phyloP scores from a whole-genome alignment of 2,113 vertebrate genomes.

The Steatornis caripensis region DNA sequence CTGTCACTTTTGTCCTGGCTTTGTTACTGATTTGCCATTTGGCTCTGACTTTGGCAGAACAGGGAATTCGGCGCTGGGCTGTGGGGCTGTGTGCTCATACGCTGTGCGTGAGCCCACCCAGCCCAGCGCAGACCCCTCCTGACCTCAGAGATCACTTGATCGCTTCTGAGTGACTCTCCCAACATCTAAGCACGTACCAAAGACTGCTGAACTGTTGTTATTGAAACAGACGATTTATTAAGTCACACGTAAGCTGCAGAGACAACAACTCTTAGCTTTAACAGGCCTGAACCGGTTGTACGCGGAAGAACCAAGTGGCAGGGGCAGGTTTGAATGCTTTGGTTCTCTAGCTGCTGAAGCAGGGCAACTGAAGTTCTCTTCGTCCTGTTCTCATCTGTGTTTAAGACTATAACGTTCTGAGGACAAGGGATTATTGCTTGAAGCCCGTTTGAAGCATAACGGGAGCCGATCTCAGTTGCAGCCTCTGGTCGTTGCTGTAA shows the following conservation, averaged over 20 bases:
- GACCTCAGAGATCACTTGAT: fast-evolving
- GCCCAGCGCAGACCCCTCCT: neutral
- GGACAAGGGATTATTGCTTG: neutral
- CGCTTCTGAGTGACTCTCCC: neutral
- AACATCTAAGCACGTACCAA: fast-evolving
- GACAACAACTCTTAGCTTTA: no score
- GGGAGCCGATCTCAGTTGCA: neutral
- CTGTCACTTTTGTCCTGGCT: neutral
- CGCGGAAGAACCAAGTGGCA: neutral
- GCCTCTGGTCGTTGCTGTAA: neutral
- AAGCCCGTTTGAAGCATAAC: neutral
- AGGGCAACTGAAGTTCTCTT: neutral
- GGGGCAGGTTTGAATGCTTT: neutral
- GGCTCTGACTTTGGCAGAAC: neutral
- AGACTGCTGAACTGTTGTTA: neutral
- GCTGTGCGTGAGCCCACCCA: neutral
- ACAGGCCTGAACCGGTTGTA: no score
- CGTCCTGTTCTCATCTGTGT: neutral
- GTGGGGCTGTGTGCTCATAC: neutral
- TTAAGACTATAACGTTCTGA: neutral
- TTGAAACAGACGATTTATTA: no score
- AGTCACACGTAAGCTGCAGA: neutral
- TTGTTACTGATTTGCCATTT: neutral
- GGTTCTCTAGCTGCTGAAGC: neutral
- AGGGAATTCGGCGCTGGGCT: neutral